Conservation (phyloP, 2,888 invertebrate genomes). For the Cataglyphis albicans region DNA sequence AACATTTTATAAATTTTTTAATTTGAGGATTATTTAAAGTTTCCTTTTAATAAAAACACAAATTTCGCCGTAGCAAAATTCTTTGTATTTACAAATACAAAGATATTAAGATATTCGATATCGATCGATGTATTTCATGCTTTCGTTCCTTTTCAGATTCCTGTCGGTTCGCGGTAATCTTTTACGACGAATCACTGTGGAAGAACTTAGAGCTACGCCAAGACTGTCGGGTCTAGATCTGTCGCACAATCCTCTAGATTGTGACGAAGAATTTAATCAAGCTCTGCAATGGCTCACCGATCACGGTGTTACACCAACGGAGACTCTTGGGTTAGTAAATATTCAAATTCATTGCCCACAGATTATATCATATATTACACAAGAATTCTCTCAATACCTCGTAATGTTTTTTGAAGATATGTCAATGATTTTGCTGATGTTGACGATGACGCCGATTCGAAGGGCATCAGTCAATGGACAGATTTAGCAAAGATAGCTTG, state of each 20-base stretch:
- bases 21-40: not conserved
- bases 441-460: conserved; percentile 76
- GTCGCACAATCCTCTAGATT: conserved; percentile 90
- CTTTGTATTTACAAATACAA: not conserved
- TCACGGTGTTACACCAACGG: conserved; percentile 88
- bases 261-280: conserved; percentile 90
- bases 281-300: conserved; percentile 89
- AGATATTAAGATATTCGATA: not conserved
- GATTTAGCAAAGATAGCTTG: conserved; percentile 84
- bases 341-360: not conserved
- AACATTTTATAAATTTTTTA: not conserved
- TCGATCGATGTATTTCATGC: not conserved
- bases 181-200: conserved; percentile 86
- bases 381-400: not conserved
- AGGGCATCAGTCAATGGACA: conserved; percentile 81
- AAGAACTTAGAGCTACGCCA: conserved; percentile 88
- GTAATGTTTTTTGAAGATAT: conserved; percentile 58
- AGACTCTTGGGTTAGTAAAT: conserved; percentile 71
- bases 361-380: not conserved
- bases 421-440: conserved; percentile 74
- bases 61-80: not conserved
- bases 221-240: conserved; percentile 89
- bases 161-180: conserved; percentile 82
- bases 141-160: conserved; percentile 71
- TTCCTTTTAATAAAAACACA: not conserved